A percentile compares a stretch with the other conserved stretches of the same genome.
These are phyloP conservation scores for Papilio elwesi DNA, from an alignment of 2,888 invertebrate species.

Conservation along the genomic window DNA sequence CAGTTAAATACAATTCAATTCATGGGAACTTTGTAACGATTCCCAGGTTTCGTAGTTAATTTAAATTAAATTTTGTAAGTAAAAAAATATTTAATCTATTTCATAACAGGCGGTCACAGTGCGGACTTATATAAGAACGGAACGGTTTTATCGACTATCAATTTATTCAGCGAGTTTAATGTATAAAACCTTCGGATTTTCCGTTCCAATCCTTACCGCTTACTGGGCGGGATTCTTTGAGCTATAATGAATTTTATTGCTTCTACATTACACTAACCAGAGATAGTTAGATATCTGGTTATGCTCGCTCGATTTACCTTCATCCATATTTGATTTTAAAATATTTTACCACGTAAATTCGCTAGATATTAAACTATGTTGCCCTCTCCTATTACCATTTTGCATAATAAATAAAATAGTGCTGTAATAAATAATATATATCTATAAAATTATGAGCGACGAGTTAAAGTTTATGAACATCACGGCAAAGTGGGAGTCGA, in stretches of 20 bases:
- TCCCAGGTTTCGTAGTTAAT: slow-evolving; percentile 10
- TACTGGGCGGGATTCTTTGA: slow-evolving; percentile 59
- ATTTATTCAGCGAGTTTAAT: slow-evolving; percentile 72
- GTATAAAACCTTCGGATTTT: slow-evolving; percentile 67
- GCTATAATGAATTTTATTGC: slow-evolving; percentile 73
- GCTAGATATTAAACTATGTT: too few species aligned
- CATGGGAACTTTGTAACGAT: slow-evolving; percentile 18
- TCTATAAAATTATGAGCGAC: too few species aligned
- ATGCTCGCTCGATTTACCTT: slow-evolving; percentile 59
- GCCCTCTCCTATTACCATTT: too few species aligned
- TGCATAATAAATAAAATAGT: too few species aligned
- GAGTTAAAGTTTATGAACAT: too few species aligned
- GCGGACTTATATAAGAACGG: slow-evolving; percentile 59
- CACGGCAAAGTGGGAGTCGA: too few species aligned
- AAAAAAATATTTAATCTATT: slow-evolving; percentile 60
- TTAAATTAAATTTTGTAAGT: slow-evolving; percentile 38
- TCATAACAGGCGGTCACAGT: slow-evolving; percentile 57
- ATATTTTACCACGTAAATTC: too few species aligned
- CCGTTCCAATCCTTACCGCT: slow-evolving; percentile 59
- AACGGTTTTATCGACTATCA: slow-evolving; percentile 71
- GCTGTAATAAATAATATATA: too few species aligned
- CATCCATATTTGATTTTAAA: slow-evolving; percentile 36
- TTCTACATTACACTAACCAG: slow-evolving; percentile 57
- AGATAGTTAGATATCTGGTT: slow-evolving; percentile 50
- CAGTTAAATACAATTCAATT: slow-evolving; percentile 5